Base-by-base conservation (phyloP, 1,140 invertebrate genomes). In the Drosophila chauvacae region DNA sequence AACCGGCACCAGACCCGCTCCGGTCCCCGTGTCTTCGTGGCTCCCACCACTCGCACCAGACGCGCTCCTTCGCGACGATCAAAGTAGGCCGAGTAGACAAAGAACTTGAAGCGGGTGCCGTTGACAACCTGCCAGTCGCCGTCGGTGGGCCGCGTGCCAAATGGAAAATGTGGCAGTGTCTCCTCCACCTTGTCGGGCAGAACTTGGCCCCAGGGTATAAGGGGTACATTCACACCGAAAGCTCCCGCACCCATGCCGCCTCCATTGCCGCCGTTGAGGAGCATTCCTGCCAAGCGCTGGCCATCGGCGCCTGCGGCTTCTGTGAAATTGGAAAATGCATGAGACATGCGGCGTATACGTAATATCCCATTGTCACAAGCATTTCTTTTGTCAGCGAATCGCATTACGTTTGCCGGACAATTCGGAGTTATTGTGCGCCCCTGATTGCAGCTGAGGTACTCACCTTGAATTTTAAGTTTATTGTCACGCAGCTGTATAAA, bases 1-100 rank as follows among this genome's bases (percentile, higher is more conserved):
- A 98, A 94, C n/a, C 96, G 94, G 84, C 97, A 98, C 94, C 96
- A 96, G 4, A 98, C 97, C n/a, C 95, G 93, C 77, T 98, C 97
- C 0, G 96, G 95, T 14, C 95, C 95, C 74, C 96, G 94, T 0
- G 97, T 98, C 93, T 96, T 96, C 0, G 97, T 97, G 11, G 97
- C 97, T n/a, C 96, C 97, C 66, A 98, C 96, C 26, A 98, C 94
- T 18, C 97, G 94, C 35, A 97, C 93, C 66, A 96, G 94, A 50
- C 95, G 95, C 18, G 95, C 93, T n/a, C 94, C 94, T 71, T 95
- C 95, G 75, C 96, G 94, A 45, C 95, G 93, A 92, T 98, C 97
- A 80, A 96, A 96, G 84, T 96, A 98, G 37, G 97, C 97, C 3
- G 97, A 98, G 88, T 97, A 98, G 18, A 98, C 97, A 92, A 96